Percentiles rank a stretch among this genome's conserved stretches.
These are phyloP conservation scores for Menidia beryllina DNA, from an alignment of 2,113 vertebrate genomes.

Conservation along the genomic window DNA sequence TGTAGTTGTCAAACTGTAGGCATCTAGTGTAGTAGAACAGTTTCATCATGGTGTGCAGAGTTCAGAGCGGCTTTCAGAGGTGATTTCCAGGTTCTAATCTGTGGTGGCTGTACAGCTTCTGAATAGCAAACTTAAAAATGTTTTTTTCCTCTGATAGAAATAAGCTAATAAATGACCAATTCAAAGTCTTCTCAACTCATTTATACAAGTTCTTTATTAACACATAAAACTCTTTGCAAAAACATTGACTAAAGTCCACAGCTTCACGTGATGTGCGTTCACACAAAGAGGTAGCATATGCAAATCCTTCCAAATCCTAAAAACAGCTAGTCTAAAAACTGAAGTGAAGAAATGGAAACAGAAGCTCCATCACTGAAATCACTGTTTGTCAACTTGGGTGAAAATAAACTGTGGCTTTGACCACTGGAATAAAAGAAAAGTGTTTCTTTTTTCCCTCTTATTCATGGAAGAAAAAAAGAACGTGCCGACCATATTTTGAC, in stretches of 20 bases:
- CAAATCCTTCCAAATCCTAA: conserved; percentile 16
- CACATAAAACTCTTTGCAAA: conserved; percentile 28
- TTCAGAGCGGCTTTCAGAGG: too few relatives aligned
- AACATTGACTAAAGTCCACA: conserved; percentile 45
- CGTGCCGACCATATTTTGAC: too few relatives aligned
- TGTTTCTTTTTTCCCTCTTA: too few relatives aligned
- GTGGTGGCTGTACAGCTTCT: too few relatives aligned
- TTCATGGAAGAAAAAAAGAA: too few relatives aligned
- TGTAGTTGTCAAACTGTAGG: too few relatives aligned
- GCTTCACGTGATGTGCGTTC: conserved; percentile 37
- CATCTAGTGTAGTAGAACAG: too few relatives aligned
- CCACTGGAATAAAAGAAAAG: too few relatives aligned
- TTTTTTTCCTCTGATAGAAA: background rate
- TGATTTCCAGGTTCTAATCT: too few relatives aligned
- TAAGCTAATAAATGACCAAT: background rate
- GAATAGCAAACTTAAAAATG: too few relatives aligned
- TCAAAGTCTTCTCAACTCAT: background rate
- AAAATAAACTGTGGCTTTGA: background rate
- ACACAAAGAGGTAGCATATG: conserved; percentile 53
- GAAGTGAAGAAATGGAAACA: conserved; percentile 16
- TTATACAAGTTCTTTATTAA: conserved; percentile 24
- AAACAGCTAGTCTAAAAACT: conserved; percentile 1
- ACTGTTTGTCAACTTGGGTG: background rate
- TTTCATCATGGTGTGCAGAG: too few relatives aligned
- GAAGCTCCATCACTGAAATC: background rate